Percentiles rank a stretch among this genome's conserved stretches.
Conservation (phyloP, 2,888 invertebrate species). For the Hypselothyrea guttata region DNA sequence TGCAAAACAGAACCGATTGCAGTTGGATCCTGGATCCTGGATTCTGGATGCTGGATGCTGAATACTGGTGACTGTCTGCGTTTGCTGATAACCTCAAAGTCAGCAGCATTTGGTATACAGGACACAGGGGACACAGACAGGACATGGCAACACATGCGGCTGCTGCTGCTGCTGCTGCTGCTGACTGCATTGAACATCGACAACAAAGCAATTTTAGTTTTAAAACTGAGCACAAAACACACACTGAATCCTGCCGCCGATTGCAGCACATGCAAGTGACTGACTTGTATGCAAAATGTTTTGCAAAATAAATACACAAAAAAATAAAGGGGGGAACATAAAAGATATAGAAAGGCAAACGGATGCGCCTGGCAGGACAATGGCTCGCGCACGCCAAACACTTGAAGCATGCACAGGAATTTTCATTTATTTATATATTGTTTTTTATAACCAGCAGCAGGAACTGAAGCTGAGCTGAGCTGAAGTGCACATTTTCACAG, state of each 20-base stretch:
- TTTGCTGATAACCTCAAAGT: constrained; percentile 67
- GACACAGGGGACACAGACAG: neutral
- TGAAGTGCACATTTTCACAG: constrained; percentile 51
- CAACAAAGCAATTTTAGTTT: constrained; percentile 76
- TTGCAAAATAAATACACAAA: constrained; percentile 48
- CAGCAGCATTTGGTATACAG: constrained; percentile 30
- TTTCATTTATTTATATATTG: constrained; percentile 78
- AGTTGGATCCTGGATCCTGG: too few species aligned
- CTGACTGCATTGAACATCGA: constrained; percentile 72
- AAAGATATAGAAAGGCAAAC: constrained; percentile 56
- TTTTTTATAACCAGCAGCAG: constrained; percentile 68
- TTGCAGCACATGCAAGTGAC: constrained; percentile 52
- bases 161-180: constrained; percentile 24
- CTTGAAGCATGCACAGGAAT: constrained; percentile 77
- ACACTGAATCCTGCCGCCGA: constrained; percentile 49
- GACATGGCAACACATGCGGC: constrained; percentile 51
- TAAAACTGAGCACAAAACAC: constrained; percentile 71
- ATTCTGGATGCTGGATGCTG: too few species aligned
- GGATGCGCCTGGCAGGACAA: constrained; percentile 72
- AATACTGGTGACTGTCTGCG: constrained; percentile 41
- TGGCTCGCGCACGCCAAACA: constrained; percentile 76
- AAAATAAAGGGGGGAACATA: constrained; percentile 17
- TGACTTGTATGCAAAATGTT: constrained; percentile 77
- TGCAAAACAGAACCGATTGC: constrained; percentile 62
- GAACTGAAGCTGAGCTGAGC: neutral